phyloP scores from a whole-genome alignment of 2,888 invertebrate species.

The Himalopsyche japonica region DNA sequence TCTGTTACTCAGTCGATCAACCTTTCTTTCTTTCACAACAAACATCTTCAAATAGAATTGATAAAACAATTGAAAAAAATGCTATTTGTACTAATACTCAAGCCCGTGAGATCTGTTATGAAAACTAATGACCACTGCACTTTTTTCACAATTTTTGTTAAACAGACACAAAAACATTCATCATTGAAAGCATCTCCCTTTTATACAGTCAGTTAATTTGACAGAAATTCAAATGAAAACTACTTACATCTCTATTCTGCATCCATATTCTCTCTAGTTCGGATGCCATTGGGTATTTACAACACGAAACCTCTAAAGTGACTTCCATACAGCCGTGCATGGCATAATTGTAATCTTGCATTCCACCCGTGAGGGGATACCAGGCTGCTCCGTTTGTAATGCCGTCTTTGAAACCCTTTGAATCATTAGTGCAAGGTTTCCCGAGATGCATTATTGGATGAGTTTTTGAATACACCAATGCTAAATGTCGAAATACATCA shows the following conservation, averaged over 20 bases:
- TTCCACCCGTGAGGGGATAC: slow-evolving; percentile 62
- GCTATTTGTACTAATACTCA: too few species aligned
- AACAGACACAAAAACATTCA: too few species aligned
- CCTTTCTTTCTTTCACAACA: too few species aligned
- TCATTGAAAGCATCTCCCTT: too few species aligned
- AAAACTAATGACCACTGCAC: too few species aligned
- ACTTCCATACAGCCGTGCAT: slow-evolving; percentile 68
- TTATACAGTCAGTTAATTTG: too few species aligned
- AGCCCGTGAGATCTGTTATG: too few species aligned
- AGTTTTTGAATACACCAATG: slow-evolving; percentile 60
- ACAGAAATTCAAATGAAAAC: neutral
- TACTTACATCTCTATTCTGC: slow-evolving; percentile 59
- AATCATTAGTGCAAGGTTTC: slow-evolving; percentile 49
- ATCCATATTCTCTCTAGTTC: slow-evolving; percentile 61
- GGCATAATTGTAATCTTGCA: slow-evolving; percentile 73
- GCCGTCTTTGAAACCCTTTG: slow-evolving; percentile 49
- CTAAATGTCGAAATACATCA: slow-evolving; percentile 64
- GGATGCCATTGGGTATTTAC: slow-evolving; percentile 63
- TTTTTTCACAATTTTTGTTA: neutral
- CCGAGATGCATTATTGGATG: slow-evolving; percentile 63
- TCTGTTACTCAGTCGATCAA: too few species aligned
- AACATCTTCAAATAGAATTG: too few species aligned
- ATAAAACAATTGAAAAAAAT: too few species aligned
- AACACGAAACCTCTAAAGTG: slow-evolving; percentile 69
- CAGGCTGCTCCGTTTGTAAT: slow-evolving; percentile 70